Percentiles rank a stretch among this genome's conserved stretches.
These are phyloP conservation scores for Seira sanloemensis DNA, from an alignment of 2,888 invertebrate genomes.

Conservation along the genomic window DNA sequence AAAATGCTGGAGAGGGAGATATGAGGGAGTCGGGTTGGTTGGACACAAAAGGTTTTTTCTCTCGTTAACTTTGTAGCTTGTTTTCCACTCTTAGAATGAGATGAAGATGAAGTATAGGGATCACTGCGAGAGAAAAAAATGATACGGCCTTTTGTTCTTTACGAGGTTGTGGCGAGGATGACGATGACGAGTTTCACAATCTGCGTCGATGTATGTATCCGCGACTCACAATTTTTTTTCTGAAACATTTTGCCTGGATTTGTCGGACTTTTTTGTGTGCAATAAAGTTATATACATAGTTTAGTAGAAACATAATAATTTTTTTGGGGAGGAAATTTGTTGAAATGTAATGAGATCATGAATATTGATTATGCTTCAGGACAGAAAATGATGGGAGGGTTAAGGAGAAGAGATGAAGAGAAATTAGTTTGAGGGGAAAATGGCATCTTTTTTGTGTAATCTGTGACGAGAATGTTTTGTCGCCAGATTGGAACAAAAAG, in stretches of 20 bases:
- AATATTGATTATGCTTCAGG: constrained; percentile 33
- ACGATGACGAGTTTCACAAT: no score
- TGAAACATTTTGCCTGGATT: no score
- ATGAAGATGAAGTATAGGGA: neutral
- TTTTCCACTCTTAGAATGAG: no score
- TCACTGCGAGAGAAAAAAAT: neutral
- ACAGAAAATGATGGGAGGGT: neutral
- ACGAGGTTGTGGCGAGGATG: no score
- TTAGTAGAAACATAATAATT: neutral
- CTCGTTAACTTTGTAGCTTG: neutral
- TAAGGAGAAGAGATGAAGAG: neutral
- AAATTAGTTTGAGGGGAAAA: no score
- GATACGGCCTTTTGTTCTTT: neutral
- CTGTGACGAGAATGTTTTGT: constrained; percentile 26
- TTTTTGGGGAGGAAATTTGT: neutral
- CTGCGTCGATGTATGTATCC: no score
- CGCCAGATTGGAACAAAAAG: neutral
- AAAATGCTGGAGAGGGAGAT: no score
- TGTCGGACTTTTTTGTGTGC: no score
- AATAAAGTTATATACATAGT: no score
- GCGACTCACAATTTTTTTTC: no score
- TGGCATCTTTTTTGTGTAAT: neutral
- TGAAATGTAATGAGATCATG: constrained; percentile 17
- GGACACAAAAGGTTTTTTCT: neutral
- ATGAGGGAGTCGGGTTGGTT: no score